These are phyloP conservation scores for Trachemys scripta DNA, from an alignment of 2,113 vertebrate species.

Conservation along the genomic window DNA sequence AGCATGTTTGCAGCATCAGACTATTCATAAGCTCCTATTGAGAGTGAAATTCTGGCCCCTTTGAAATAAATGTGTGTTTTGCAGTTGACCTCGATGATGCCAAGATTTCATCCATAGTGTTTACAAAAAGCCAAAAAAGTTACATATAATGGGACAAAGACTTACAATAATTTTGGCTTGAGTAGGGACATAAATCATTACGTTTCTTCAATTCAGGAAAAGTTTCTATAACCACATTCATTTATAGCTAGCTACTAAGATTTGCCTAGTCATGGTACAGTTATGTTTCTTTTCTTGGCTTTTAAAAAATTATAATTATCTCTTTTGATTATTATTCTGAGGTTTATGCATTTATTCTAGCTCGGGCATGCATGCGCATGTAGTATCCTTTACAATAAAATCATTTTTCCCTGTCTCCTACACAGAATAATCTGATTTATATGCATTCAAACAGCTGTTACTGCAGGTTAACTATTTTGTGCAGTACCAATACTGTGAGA, in stretches of 20 bases:
- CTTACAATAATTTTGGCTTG: background rate
- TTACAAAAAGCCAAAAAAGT: background rate
- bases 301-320: background rate
- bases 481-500: background rate
- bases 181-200: background rate
- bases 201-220: background rate
- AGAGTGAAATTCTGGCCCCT: background rate
- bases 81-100: background rate
- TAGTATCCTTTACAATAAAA: background rate
- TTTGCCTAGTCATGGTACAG: conserved; percentile 16
- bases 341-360: background rate
- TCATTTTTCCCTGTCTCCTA: background rate
- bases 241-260: background rate
- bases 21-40: rapidly evolving
- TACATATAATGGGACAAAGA: background rate
- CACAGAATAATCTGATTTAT: background rate
- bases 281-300: background rate
- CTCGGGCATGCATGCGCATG: background rate
- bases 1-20: background rate
- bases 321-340: background rate
- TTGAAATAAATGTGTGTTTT: rapidly evolving
- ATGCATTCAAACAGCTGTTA: background rate
- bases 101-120: background rate
- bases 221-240: background rate
- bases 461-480: background rate